Percentiles rank a stretch among this genome's conserved stretches.
phyloP scores from a whole-genome alignment of 2,113 vertebrate species.

The Pachyramphus minor region DNA sequence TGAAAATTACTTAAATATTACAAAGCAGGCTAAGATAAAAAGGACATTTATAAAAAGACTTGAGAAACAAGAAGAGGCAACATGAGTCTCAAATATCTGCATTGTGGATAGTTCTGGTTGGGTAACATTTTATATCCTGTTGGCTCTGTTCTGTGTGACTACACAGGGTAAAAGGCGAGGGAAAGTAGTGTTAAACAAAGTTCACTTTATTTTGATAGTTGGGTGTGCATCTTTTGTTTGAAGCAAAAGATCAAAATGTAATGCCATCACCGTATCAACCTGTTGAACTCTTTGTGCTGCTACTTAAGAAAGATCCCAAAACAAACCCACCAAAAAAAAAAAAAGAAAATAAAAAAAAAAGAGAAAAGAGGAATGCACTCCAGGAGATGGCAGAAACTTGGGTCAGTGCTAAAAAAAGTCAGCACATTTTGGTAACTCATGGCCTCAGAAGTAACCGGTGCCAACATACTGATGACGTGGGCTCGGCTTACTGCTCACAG shows the following conservation, averaged over 20 bases:
- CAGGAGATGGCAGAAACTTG: background rate
- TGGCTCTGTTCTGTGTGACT: background rate
- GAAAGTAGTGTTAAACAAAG: conserved; percentile 3
- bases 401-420: background rate
- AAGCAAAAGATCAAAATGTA: background rate
- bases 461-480: background rate
- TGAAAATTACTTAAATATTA: background rate
- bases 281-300: background rate
- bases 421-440: background rate
- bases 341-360: background rate
- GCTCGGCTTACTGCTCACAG: background rate
- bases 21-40: background rate
- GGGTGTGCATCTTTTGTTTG: conserved; percentile 25
- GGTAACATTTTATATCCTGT: conserved; percentile 44
- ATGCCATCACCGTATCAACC: background rate
- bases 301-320: background rate
- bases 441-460: background rate
- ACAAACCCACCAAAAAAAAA: background rate
- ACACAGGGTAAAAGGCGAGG: background rate
- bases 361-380: background rate
- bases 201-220: conserved; percentile 35
- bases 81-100: background rate
- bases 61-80: background rate
- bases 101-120: conserved; percentile 17
- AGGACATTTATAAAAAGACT: background rate